These are phyloP conservation scores for Lomographa bimaculata DNA, from an alignment of 2,888 invertebrate species.

Conservation along the genomic window DNA sequence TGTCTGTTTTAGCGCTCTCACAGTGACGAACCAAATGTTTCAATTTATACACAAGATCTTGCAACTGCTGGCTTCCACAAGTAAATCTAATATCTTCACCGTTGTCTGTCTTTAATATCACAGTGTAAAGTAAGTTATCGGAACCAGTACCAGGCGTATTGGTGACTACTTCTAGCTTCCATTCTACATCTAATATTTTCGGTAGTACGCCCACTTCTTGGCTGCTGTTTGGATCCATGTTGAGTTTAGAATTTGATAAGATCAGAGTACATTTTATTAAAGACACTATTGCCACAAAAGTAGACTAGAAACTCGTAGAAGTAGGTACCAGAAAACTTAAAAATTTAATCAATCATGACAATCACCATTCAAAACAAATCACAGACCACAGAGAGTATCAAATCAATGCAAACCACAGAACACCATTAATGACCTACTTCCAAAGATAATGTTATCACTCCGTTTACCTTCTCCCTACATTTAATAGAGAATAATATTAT, in stretches of 20 bases:
- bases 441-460: too few species aligned
- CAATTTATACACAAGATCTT: conserved; percentile 86
- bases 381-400: too few species aligned
- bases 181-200: conserved; percentile 82
- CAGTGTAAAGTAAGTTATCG: conserved; percentile 71
- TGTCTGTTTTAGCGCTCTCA: conserved; percentile 75
- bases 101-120: conserved; percentile 65
- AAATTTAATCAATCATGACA: too few species aligned
- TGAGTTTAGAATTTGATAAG: not conserved
- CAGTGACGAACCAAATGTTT: conserved; percentile 86
- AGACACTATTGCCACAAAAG: too few species aligned
- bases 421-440: too few species aligned
- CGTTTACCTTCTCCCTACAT: too few species aligned
- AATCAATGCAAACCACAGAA: too few species aligned
- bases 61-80: conserved; percentile 85
- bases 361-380: too few species aligned
- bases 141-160: conserved; percentile 67
- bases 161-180: conserved; percentile 83
- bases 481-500: too few species aligned
- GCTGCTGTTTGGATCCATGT: conserved; percentile 41
- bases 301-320: too few species aligned
- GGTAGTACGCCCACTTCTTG: conserved; percentile 61
- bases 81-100: conserved; percentile 82
- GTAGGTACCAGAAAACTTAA: too few species aligned
- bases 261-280: conserved; percentile 8